A percentile compares a stretch with the other conserved stretches of the same genome.
Evolutionary conservation across 2,888 invertebrate genomes (phyloP).

Genomic region (Capitulum mitella): DNA sequence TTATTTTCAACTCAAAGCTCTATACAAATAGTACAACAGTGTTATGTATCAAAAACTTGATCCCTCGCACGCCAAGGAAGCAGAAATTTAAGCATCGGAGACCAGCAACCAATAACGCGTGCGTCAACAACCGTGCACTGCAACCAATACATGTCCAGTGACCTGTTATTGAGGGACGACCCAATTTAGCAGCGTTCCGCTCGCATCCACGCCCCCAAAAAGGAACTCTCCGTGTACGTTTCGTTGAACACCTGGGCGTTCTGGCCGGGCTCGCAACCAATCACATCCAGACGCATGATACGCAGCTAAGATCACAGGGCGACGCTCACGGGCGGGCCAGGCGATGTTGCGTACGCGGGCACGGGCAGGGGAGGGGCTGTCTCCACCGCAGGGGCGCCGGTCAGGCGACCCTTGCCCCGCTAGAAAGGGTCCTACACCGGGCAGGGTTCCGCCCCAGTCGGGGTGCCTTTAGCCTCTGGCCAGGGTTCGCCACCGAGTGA

Average conservation of each 20-base stretch:
- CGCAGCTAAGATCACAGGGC: not conserved
- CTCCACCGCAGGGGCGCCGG: too few species aligned
- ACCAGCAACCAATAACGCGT: not conserved
- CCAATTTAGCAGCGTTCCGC: not conserved
- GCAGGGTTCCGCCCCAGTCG: too few species aligned
- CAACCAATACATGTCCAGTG: not conserved
- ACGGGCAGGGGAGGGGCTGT: too few species aligned
- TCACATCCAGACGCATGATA: not conserved
- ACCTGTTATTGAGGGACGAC: not conserved
- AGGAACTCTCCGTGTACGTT: slow-evolving; percentile 18
- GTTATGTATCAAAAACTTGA: slow-evolving; percentile 25
- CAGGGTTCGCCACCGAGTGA: too few species aligned
- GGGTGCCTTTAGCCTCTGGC: too few species aligned
- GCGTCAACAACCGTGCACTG: not conserved
- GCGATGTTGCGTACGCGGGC: not conserved
- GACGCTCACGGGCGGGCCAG: not conserved
- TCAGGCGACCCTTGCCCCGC: too few species aligned
- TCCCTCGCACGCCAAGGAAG: slow-evolving; percentile 14
- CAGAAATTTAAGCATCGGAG: slow-evolving; percentile 4
- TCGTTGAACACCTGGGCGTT: not conserved
- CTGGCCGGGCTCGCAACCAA: not conserved
- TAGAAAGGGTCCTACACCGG: too few species aligned
- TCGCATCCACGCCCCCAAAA: not conserved
- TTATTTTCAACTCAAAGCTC: slow-evolving; percentile 24
- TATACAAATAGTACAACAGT: slow-evolving; percentile 24